A percentile compares a stretch with the other conserved stretches of the same genome.
phyloP scores from a whole-genome alignment of 2,888 invertebrate genomes.

The Teleiodes luculella region DNA sequence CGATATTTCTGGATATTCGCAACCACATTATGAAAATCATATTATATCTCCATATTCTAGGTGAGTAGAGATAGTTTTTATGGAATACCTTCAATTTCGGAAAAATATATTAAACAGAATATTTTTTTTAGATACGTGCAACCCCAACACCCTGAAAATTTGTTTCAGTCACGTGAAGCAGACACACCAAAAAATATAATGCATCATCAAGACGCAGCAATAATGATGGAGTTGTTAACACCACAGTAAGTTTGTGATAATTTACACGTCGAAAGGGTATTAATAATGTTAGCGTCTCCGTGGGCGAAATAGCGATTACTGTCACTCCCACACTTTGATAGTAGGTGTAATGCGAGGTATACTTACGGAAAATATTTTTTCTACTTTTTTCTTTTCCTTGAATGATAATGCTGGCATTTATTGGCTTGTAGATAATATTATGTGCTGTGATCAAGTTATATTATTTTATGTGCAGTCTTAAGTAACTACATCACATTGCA shows the following conservation, averaged over 20 bases:
- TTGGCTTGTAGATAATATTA: no score
- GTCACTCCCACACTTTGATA: not conserved
- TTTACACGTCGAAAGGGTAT: not conserved
- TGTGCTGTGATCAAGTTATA: no score
- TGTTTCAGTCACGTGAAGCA: conserved; percentile 34
- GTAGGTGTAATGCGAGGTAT: no score
- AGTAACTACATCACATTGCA: no score
- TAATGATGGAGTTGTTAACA: conserved; percentile 46
- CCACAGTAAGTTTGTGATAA: conserved; percentile 49
- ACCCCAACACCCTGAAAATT: conserved; percentile 28
- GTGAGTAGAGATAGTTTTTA: conserved; percentile 27
- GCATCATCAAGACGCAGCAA: conserved; percentile 63
- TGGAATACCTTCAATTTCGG: not conserved
- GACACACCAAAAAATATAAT: conserved; percentile 34
- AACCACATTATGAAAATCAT: conserved; percentile 1
- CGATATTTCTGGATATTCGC: not conserved
- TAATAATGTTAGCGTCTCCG: not conserved
- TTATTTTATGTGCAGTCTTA: no score
- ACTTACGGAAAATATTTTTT: no score
- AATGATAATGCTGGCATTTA: no score
- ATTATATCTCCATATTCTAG: conserved; percentile 29
- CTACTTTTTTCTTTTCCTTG: no score
- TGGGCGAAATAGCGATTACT: no score
- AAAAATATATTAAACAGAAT: not conserved
- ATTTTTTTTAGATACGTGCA: conserved; percentile 35